Conservation (phyloP, 2,888 invertebrate genomes). For the Ectemnius continuus region DNA sequence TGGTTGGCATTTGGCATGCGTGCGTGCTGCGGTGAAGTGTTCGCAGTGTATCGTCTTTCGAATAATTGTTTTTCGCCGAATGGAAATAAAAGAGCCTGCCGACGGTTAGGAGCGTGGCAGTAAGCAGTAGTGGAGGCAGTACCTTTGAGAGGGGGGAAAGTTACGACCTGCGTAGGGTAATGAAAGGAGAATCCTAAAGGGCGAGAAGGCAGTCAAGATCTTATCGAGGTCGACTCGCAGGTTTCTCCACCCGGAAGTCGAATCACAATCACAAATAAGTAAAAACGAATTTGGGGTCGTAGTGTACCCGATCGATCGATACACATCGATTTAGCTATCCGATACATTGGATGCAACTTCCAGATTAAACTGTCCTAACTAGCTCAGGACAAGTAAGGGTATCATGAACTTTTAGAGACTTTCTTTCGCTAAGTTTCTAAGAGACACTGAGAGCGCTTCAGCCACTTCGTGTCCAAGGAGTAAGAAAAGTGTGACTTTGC, state of each 20-base stretch:
- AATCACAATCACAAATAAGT: slow-evolving; percentile 43
- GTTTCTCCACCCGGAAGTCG: slow-evolving; percentile 16
- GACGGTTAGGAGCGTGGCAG: slow-evolving; percentile 11
- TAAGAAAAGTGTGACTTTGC: no score
- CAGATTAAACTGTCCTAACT: no score
- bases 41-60: slow-evolving; percentile 38
- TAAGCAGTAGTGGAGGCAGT: not conserved
- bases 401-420: no score
- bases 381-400: no score
- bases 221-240: slow-evolving; percentile 37
- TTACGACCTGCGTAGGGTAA: slow-evolving; percentile 25
- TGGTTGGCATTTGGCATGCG: slow-evolving; percentile 7
- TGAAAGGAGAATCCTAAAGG: slow-evolving; percentile 48
- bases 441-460: no score
- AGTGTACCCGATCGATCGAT: not conserved
- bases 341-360: no score
- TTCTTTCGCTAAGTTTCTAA: no score
- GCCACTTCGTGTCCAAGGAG: no score
- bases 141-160: slow-evolving; percentile 32
- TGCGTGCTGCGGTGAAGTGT: slow-evolving; percentile 28
- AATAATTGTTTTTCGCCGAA: slow-evolving; percentile 51
- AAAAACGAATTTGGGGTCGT: slow-evolving; percentile 21
- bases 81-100: slow-evolving; percentile 39
- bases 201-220: slow-evolving; percentile 39
- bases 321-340: not conserved